Evolutionary conservation across 2,888 invertebrate genomes (phyloP).

Genomic region (Ctenicera cuprea): DNA sequence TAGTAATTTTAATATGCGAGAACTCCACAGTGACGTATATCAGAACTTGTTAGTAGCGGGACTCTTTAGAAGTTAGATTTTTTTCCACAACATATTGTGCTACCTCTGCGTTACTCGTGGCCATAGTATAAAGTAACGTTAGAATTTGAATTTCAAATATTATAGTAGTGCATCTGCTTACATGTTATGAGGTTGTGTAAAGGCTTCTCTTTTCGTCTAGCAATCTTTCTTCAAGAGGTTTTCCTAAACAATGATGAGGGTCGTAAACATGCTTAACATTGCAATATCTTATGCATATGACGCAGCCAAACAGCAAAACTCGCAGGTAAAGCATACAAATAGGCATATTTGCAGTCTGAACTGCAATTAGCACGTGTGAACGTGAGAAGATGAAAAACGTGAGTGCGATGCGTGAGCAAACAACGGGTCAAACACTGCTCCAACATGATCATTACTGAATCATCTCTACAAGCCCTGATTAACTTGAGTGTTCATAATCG

Average conservation of each 20-base stretch:
- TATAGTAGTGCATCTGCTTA: too few species aligned
- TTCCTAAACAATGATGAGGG: neutral
- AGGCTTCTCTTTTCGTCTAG: neutral
- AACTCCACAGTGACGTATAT: too few species aligned
- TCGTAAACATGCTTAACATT: constrained; percentile 21
- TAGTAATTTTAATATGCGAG: too few species aligned
- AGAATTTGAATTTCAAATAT: too few species aligned
- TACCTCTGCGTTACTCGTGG: too few species aligned
- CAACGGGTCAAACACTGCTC: constrained; percentile 33
- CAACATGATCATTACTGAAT: constrained; percentile 20
- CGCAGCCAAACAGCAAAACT: neutral
- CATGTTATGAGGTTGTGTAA: too few species aligned
- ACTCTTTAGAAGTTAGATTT: too few species aligned
- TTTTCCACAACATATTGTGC: too few species aligned
- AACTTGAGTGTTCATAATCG: neutral
- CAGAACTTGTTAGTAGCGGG: too few species aligned
- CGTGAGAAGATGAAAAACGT: constrained; percentile 60
- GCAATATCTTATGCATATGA: constrained; percentile 13
- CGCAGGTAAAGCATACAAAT: constrained; percentile 40
- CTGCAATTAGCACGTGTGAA: constrained; percentile 60
- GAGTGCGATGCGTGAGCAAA: constrained; percentile 58
- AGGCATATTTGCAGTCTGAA: constrained; percentile 38
- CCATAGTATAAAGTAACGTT: too few species aligned
- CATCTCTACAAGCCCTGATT: constrained; percentile 3
- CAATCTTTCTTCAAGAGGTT: neutral